phyloP scores from a whole-genome alignment of 1,140 invertebrate species.

The Drosophila nasuta region DNA sequence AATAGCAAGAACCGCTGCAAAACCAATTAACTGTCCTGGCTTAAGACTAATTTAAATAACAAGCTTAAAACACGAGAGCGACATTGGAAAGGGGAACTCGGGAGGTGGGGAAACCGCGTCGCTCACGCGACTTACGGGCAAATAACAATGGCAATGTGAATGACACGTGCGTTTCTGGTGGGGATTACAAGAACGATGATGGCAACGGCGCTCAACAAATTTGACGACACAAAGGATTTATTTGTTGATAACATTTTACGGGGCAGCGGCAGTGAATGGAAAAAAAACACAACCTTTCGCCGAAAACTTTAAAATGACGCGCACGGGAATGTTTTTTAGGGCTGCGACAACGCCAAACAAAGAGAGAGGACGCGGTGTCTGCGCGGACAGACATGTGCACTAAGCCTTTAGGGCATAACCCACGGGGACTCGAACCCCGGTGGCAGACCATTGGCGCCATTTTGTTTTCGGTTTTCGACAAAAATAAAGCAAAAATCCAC shows the following conservation, averaged over 20 bases:
- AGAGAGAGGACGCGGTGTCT: neutral
- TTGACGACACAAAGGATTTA: conserved; percentile 84
- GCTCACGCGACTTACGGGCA: conserved; percentile 49
- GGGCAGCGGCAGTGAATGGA: neutral
- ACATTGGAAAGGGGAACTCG: neutral
- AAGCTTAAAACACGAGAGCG: conserved; percentile 12
- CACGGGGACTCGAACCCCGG: conserved; percentile 29
- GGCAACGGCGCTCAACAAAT: conserved; percentile 67
- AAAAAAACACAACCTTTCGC: conserved; percentile 42
- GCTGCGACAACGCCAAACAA: neutral
- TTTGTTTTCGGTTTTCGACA: conserved; percentile 55
- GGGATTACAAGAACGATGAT: conserved; percentile 69
- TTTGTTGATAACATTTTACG: conserved; percentile 77
- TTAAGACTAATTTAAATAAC: conserved; percentile 74
- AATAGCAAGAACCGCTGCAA: conserved; percentile 25
- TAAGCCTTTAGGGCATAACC: conserved; percentile 71
- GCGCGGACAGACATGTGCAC: conserved; percentile 60
- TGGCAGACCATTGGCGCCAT: conserved; percentile 73
- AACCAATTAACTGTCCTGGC: conserved; percentile 61
- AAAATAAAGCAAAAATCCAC: conserved; percentile 75
- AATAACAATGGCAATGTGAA: conserved; percentile 51
- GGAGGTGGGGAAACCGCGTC: conserved; percentile 45
- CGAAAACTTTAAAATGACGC: conserved; percentile 69
- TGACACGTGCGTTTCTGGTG: conserved; percentile 71
- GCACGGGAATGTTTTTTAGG: conserved; percentile 36